A percentile compares a stretch with the other conserved stretches of the same genome.
phyloP scores from a whole-genome alignment of 1,140 invertebrate genomes.

The Nasonia longicornis region DNA sequence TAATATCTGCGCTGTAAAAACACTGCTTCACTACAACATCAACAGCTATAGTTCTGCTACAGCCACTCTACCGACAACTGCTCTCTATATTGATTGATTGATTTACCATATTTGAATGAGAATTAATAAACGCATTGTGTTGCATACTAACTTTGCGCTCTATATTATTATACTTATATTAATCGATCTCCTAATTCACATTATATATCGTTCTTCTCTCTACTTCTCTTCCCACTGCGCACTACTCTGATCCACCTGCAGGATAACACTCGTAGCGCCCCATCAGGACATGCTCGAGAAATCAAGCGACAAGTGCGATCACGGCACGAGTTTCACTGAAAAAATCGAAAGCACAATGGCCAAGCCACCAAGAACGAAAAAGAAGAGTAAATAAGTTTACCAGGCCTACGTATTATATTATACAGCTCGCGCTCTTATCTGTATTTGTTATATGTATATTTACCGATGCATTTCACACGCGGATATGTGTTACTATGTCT shows the following conservation, averaged over 20 bases:
- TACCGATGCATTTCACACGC: slow-evolving; percentile 38
- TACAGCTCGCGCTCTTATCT: no score
- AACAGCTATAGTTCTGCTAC: neutral
- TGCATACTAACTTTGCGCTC: slow-evolving; percentile 4
- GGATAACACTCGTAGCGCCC: slow-evolving; percentile 64
- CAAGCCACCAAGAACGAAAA: slow-evolving; percentile 63
- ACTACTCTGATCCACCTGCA: slow-evolving; percentile 46
- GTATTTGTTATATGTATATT: neutral
- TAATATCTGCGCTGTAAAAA: slow-evolving; percentile 12
- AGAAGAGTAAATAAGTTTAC: slow-evolving; percentile 58
- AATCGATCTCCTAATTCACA: neutral
- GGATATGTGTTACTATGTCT: no score
- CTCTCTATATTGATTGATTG: neutral
- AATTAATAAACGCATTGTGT: neutral
- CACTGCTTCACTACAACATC: neutral
- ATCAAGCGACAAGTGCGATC: slow-evolving; percentile 56
- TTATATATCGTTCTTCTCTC: slow-evolving; percentile 24
- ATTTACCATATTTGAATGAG: neutral
- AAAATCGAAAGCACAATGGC: slow-evolving; percentile 58
- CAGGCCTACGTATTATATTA: no score
- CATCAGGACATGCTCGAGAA: slow-evolving; percentile 57
- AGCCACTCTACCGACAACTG: neutral
- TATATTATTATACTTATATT: neutral
- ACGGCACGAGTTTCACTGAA: slow-evolving; percentile 51
- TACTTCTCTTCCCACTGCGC: neutral